Conservation (phyloP, 1,140 invertebrate species). For the Heliconius nattereri region DNA sequence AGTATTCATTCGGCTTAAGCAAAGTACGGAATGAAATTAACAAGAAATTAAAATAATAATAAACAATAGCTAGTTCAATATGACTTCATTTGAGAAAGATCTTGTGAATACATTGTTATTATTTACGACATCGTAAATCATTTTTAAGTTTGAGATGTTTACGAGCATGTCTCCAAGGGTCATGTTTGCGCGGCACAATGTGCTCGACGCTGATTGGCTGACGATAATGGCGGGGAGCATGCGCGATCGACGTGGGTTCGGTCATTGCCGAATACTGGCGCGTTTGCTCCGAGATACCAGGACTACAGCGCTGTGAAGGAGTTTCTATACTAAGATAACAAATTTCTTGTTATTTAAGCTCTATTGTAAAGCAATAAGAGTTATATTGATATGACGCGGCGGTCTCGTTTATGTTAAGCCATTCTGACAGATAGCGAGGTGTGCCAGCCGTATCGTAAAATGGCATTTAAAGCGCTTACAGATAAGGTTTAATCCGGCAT, state of each 20-base stretch:
- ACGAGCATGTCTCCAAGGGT: slow-evolving; percentile 26
- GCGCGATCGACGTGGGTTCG: slow-evolving; percentile 67
- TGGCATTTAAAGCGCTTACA: slow-evolving; percentile 39
- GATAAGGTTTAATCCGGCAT: slow-evolving; percentile 40
- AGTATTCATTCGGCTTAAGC: slow-evolving; percentile 33
- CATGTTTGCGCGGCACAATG: slow-evolving; percentile 51
- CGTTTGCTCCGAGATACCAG: slow-evolving; percentile 76
- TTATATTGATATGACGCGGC: slow-evolving; percentile 31
- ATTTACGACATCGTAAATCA: slow-evolving; percentile 18
- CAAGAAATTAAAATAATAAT: slow-evolving; percentile 23
- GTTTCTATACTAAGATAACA: slow-evolving; percentile 50
- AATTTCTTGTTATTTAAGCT: slow-evolving; percentile 42
- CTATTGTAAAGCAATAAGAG: slow-evolving; percentile 31
- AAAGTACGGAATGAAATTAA: slow-evolving; percentile 8
- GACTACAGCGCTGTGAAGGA: slow-evolving; percentile 74
- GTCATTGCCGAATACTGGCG: slow-evolving; percentile 76
- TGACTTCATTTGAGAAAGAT: slow-evolving; percentile 3
- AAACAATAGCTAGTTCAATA: slow-evolving; percentile 3
- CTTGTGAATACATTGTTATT: background rate
- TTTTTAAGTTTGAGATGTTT: slow-evolving; percentile 18
- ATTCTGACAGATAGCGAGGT: slow-evolving; percentile 64
- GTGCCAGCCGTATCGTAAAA: slow-evolving; percentile 40
- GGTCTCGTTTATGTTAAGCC: slow-evolving; percentile 56
- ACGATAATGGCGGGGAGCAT: slow-evolving; percentile 72
- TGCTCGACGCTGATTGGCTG: slow-evolving; percentile 72